phyloP scores from a whole-genome alignment of 2,113 vertebrate genomes.

The Gambusia affinis region DNA sequence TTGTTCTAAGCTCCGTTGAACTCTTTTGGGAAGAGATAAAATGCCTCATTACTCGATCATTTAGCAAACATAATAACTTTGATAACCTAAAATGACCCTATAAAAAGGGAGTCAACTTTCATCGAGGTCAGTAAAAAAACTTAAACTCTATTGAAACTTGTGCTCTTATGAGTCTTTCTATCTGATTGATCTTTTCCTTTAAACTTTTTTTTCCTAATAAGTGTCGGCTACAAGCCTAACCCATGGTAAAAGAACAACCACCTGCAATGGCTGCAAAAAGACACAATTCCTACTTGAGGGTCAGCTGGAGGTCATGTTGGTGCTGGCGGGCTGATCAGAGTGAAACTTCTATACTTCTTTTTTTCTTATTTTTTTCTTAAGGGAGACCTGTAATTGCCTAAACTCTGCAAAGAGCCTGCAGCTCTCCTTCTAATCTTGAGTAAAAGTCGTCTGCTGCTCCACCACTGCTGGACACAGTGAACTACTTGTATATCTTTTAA shows the following conservation, averaged over 20 bases:
- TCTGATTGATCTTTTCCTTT: not conserved
- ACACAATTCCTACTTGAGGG: slow-evolving; percentile 9
- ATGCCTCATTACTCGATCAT: not conserved
- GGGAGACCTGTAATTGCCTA: slow-evolving; percentile 39
- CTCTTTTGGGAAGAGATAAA: too few species aligned
- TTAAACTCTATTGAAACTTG: not conserved
- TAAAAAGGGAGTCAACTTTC: not conserved
- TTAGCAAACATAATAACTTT: not conserved
- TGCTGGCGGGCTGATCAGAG: slow-evolving; percentile 14
- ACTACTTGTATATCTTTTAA: slow-evolving; percentile 18
- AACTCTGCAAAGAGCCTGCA: slow-evolving; percentile 23
- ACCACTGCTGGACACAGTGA: slow-evolving; percentile 3
- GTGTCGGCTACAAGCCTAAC: not conserved
- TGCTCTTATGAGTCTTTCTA: not conserved
- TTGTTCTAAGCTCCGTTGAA: too few species aligned
- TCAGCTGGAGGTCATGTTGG: not conserved
- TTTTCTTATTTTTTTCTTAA: not conserved
- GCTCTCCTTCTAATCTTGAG: slow-evolving; percentile 6
- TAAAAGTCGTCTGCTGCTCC: slow-evolving; percentile 19
- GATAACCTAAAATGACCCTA: not conserved
- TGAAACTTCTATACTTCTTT: not conserved
- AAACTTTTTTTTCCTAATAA: not conserved
- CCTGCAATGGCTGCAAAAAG: slow-evolving; percentile 13
- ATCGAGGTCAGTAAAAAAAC: not conserved
- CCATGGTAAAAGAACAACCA: not conserved